Base-by-base conservation (phyloP, 2,797 vertebrate genomes). In the Sebastes vulpes region DNA sequence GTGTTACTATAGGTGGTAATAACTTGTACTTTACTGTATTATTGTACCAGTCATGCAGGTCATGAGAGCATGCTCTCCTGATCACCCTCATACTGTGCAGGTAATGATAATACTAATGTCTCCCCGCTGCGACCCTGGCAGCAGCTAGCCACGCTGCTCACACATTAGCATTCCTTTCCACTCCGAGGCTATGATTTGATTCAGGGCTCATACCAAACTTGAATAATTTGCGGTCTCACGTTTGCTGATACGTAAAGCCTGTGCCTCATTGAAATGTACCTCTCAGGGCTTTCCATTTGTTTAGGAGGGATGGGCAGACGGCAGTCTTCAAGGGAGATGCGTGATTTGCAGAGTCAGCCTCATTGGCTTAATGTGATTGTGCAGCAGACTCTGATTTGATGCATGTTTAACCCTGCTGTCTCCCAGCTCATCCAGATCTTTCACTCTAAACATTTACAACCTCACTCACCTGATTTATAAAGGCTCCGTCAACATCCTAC, bases 221-320 rank as follows among this genome's bases (percentile, higher is more conserved):
- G 77, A 90, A 89, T 90, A 81, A 92, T 89, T 81, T 89, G 81
- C 52, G 35, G 79, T 83, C 67, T 82, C 65, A 48, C 78, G 69
- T 63, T 74, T 79, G 75, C 76, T 69, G 72, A 84, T 81, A 83
- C 14, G 23, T 75, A 61, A 77, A 73, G 69, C 80, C 20, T 20
- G 58, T 46, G 71, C 57, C 78, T 89, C n/a, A 14, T 75, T 80
- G 68, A 83, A 80, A 84, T 65, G 31, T 65, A 58, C 64, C 77
- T 91, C 77, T 85, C 54, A 14, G 42, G 61, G 66, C 28, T 63
- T 70, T 89, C 57, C 38, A 42, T 88, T 79, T 85, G 77, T 85
- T 88, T 88, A 61, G 79, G 66, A 84, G 70, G 29, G 71, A 87
- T 8, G 35, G 78, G 68, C 64, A 82, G 57, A 65, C 54, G n/a